Percentiles rank a stretch among this genome's conserved stretches.
Conservation (phyloP, 2,113 vertebrate species). For the Python bivittatus region DNA sequence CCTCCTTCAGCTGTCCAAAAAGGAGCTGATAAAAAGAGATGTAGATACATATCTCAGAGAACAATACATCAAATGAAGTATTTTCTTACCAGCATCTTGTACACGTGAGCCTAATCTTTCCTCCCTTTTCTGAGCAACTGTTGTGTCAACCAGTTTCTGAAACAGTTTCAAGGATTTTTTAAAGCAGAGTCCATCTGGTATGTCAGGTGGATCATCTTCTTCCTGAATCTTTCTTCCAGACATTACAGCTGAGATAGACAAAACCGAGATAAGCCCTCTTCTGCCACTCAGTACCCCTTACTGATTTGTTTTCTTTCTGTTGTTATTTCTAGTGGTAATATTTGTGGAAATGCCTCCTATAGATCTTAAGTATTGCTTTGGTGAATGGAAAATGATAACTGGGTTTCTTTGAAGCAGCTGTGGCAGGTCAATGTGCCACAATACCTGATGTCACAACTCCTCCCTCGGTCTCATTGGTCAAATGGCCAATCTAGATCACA, state of each 20-base stretch:
- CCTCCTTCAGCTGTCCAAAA: background rate
- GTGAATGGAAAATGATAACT: constrained; percentile 4
- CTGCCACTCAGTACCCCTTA: background rate
- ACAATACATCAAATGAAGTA: background rate
- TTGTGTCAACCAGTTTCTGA: constrained; percentile 61
- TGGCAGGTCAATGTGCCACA: constrained; percentile 17
- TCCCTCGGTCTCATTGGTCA: background rate
- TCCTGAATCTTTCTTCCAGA: constrained; percentile 2
- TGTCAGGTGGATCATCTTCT: background rate
- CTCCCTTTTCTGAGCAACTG: constrained; percentile 61
- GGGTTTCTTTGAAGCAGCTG: background rate
- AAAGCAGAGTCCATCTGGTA: constrained; percentile 52
- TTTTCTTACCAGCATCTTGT: constrained; percentile 66
- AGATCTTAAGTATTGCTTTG: background rate
- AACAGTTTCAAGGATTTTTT: constrained; percentile 59
- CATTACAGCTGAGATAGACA: constrained; percentile 38
- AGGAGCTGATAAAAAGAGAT: background rate
- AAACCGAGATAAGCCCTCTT: background rate
- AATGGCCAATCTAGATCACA: background rate
- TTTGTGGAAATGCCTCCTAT: constrained; percentile 1
- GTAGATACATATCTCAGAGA: background rate
- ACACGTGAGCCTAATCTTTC: constrained; percentile 56
- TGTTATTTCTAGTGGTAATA: constrained; percentile 9
- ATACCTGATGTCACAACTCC: constrained; percentile 58
- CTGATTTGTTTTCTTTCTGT: constrained; percentile 22